Conservation (phyloP, 2,888 invertebrate species). For the Leistus spinibarbis region DNA sequence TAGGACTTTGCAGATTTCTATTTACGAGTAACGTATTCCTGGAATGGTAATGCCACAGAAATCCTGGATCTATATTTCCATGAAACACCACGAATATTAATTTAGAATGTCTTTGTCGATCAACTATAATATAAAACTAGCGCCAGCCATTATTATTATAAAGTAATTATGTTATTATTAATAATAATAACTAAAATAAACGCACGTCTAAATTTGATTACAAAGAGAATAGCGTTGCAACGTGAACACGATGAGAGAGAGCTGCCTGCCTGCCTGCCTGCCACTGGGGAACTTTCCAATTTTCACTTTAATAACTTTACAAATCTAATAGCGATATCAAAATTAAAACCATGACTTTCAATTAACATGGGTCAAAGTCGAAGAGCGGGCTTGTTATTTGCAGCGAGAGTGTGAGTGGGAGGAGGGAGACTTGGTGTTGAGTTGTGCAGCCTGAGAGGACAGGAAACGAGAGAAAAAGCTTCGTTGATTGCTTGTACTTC, state of each 20-base stretch:
- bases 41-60: too few species aligned
- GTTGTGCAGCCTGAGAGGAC: background rate
- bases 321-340: constrained; percentile 21
- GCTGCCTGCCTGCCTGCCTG: too few species aligned
- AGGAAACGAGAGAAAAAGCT: background rate
- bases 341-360: constrained; percentile 30
- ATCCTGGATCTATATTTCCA: too few species aligned
- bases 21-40: too few species aligned
- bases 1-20: too few species aligned
- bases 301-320: constrained; percentile 16
- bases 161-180: background rate
- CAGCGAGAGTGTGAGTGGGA: background rate
- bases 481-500: background rate
- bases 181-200: background rate
- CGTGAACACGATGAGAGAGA: too few species aligned
- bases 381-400: background rate
- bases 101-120: too few species aligned
- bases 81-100: too few species aligned
- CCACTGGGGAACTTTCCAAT: background rate
- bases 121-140: too few species aligned
- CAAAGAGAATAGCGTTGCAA: background rate
- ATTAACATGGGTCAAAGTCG: constrained; percentile 11
- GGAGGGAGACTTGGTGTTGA: background rate
- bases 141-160: too few species aligned
- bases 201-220: background rate